phyloP scores from a whole-genome alignment of 2,113 vertebrate genomes.

The Pelecanoides urinatrix region DNA sequence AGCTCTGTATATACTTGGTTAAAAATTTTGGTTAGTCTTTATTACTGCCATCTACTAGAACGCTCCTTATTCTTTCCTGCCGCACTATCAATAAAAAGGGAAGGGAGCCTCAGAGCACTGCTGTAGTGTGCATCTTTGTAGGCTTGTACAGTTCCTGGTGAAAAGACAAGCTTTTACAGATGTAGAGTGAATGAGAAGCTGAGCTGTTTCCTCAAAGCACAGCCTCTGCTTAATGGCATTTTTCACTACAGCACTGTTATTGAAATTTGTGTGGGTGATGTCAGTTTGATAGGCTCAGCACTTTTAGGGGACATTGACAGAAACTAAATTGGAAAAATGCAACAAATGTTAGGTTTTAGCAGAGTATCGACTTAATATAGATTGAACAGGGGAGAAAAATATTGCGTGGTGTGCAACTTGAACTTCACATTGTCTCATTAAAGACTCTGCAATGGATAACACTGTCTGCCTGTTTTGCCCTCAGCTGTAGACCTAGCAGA shows the following conservation, averaged over 20 bases:
- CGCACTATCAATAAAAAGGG: background rate
- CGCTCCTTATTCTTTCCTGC: background rate
- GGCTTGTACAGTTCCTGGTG: background rate
- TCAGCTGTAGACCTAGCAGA: constrained; percentile 30
- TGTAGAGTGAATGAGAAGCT: background rate
- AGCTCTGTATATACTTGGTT: background rate
- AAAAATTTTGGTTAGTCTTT: background rate
- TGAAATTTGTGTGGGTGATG: constrained; percentile 68
- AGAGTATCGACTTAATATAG: constrained; percentile 73
- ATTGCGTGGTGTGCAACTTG: constrained; percentile 55
- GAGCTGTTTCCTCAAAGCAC: constrained; percentile 18
- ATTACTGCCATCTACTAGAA: background rate
- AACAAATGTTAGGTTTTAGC: constrained; percentile 71
- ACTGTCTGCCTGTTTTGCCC: constrained; percentile 32
- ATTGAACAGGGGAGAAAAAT: constrained; percentile 72
- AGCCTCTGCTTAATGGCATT: background rate
- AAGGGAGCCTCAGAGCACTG: background rate
- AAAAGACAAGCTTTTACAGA: background rate
- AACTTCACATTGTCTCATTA: constrained; percentile 71
- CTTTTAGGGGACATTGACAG: constrained; percentile 72
- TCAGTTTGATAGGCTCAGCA: constrained; percentile 72
- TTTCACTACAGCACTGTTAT: constrained; percentile 30
- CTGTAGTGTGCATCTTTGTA: background rate
- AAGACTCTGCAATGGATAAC: constrained; percentile 58
- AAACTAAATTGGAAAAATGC: constrained; percentile 76